A percentile compares a stretch with the other conserved stretches of the same genome.
These are phyloP conservation scores for Alcedo quadribrachys DNA, from an alignment of 2,797 vertebrate genomes.

Conservation along the genomic window DNA sequence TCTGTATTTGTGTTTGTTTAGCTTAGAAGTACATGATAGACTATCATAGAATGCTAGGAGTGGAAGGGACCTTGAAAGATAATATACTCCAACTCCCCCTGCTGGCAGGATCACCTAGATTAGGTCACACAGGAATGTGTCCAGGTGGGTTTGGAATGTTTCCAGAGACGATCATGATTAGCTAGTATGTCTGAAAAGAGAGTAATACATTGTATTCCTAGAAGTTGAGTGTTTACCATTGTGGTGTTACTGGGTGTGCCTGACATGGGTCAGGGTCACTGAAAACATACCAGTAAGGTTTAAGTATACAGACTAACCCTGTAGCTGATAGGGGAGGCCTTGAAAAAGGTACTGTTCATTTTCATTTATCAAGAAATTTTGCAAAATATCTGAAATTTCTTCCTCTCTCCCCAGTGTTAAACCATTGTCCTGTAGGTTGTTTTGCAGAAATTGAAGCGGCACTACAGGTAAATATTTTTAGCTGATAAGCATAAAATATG, in stretches of 20 bases:
- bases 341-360: neutral
- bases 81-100: too few relatives aligned
- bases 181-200: neutral
- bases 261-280: neutral
- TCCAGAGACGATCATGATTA: neutral
- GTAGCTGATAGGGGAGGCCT: neutral
- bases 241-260: neutral
- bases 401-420: neutral
- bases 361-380: neutral
- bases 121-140: too few relatives aligned
- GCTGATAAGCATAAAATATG: neutral
- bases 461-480: neutral
- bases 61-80: too few relatives aligned
- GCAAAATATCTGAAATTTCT: neutral
- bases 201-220: neutral
- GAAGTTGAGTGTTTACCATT: neutral
- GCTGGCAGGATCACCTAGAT: too few relatives aligned
- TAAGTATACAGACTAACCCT: neutral
- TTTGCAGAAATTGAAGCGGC: neutral
- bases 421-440: neutral
- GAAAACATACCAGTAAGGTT: accelerated
- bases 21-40: neutral
- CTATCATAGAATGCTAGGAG: too few relatives aligned
- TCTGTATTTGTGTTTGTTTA: neutral
- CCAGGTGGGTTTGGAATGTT: too few relatives aligned